A percentile compares a stretch with the other conserved stretches of the same genome.
Conservation (phyloP, 2,797 vertebrate species). For the Acomys russatus region DNA sequence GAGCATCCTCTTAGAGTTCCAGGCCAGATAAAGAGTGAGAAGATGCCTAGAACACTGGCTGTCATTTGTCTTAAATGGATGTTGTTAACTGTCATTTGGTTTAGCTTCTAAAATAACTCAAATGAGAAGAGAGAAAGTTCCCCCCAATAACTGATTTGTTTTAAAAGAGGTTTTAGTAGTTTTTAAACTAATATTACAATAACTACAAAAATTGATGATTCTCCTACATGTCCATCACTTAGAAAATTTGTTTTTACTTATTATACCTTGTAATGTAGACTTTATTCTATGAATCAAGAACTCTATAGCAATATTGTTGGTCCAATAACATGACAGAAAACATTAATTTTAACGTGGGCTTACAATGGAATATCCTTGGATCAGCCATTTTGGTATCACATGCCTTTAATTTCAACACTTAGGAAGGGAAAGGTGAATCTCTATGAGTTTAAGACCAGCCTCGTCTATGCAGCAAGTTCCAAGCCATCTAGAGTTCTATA, state of each 20-base stretch:
- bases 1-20: not conserved
- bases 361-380: not conserved
- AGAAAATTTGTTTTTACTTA: not conserved
- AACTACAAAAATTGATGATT: not conserved
- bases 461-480: not conserved
- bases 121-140: not conserved
- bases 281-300: not conserved
- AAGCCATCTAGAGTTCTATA: not conserved
- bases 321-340: not conserved
- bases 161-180: not conserved
- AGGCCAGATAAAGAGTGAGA: not conserved
- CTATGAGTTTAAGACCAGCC: not conserved
- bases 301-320: not conserved
- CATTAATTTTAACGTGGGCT: not conserved
- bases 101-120: constrained; percentile 15
- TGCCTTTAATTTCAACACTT: not conserved
- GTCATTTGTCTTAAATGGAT: not conserved
- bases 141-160: not conserved
- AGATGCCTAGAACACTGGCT: not conserved
- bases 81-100: constrained; percentile 24
- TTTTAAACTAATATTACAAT: not conserved
- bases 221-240: not conserved
- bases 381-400: not conserved
- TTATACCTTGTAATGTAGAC: not conserved
- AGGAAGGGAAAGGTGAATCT: too few species aligned